Conservation (phyloP, 1,140 invertebrate genomes). For the Drosophila prosaltans region DNA sequence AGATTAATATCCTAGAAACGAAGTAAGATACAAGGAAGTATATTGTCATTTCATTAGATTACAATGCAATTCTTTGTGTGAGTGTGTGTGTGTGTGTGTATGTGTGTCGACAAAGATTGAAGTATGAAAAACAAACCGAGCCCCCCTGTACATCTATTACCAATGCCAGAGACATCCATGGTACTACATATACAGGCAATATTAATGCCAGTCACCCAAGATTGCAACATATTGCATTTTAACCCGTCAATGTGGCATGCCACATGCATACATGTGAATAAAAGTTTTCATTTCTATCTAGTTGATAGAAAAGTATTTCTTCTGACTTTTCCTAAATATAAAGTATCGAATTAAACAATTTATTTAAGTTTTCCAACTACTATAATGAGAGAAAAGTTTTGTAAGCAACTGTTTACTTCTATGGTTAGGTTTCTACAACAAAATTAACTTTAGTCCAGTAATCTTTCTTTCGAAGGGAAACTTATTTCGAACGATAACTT, state of each 20-base stretch:
- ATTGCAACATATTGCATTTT: not conserved
- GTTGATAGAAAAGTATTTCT: no score
- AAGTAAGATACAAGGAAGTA: not conserved
- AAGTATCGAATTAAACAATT: no score
- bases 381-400: no score
- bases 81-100: not conserved
- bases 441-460: no score
- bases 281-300: no score
- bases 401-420: no score
- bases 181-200: not conserved
- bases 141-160: not conserved
- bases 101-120: not conserved
- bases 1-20: not conserved
- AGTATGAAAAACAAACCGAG: not conserved
- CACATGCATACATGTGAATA: not conserved
- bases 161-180: not conserved
- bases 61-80: constrained; percentile 25
- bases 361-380: no score
- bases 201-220: not conserved
- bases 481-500: no score
- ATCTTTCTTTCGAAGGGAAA: no score
- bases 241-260: not conserved
- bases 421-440: no score
- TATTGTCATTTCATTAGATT: constrained; percentile 63
- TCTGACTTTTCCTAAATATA: no score